Evolutionary conservation across 1,140 invertebrate species (phyloP).

Genomic region (Heliconius hewitsoni): DNA sequence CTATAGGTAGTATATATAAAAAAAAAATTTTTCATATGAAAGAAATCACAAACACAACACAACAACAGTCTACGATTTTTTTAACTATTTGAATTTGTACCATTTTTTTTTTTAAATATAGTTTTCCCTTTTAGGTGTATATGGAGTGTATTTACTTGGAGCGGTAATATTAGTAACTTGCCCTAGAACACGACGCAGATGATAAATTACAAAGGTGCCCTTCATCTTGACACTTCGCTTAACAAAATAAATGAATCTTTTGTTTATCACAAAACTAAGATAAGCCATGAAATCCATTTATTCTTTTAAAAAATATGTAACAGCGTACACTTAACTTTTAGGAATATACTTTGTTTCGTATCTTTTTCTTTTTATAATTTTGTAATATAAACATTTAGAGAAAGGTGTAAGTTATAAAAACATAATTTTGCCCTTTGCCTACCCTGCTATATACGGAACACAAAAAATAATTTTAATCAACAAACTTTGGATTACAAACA

Average conservation of each 20-base stretch:
- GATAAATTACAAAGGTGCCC: constrained; percentile 9
- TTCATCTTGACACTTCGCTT: background rate
- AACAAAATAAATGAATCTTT: constrained; percentile 9
- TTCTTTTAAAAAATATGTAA: constrained; percentile 2
- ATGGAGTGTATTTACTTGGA: background rate
- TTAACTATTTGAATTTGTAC: too few species aligned
- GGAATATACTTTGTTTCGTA: background rate
- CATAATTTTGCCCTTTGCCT: too few species aligned
- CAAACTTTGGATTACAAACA: too few species aligned
- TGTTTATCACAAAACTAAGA: background rate
- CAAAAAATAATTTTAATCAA: too few species aligned
- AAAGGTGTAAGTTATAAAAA: background rate
- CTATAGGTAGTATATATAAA: too few species aligned
- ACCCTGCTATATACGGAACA: too few species aligned
- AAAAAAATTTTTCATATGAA: too few species aligned
- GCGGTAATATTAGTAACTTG: background rate
- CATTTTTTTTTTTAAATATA: background rate
- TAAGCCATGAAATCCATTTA: constrained; percentile 7
- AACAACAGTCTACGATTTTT: too few species aligned
- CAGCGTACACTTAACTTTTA: background rate
- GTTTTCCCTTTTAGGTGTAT: background rate
- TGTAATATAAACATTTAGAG: background rate
- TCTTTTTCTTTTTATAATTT: background rate
- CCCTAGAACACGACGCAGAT: background rate
- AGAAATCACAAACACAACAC: too few species aligned